Base-by-base conservation (phyloP, 1,140 invertebrate species). In the Drosophila eugracilis region DNA sequence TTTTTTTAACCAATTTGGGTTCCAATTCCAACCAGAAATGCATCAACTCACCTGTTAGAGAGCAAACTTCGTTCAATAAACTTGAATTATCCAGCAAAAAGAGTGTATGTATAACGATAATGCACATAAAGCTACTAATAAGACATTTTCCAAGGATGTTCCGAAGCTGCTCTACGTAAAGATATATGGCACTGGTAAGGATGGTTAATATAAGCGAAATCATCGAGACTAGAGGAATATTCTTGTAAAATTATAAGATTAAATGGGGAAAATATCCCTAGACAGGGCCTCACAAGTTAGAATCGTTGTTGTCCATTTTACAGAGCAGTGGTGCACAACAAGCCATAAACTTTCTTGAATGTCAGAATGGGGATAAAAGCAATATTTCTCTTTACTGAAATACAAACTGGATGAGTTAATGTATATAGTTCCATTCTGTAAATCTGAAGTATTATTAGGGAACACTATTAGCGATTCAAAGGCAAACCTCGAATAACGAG, bases 281-380 rank as follows among this genome's bases (percentile, higher is more conserved):
- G 15, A 9, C 36, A 39, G 9, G 1, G 7, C 15, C 36, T 10
- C 17, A 39, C 36, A n/a, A n/a, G 14, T 15, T 4, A 14, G 3
- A 7, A 17, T 15, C 2, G 0, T 0, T 37, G 3, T 15, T 0
- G 0, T 1, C 3, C 0, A 1, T 6, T n/a, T n/a, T n/a, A n/a
- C n/a, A n/a, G n/a, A n/a, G n/a, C 2, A 14, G n/a, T 36, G 0
- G 34, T 37, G 36, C 17, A 17, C 15, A 1, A 37, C 6, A 7
- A 37, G 2, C 36, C 36, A 37, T 17, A 9, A 7, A 1, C 5
- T 14, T 17, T 15, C 36, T 37, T 14, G 14, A 15, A 14, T 15
- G 14, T 14, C 14, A 7, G 36, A 17, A 37, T 37, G 14, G 2
- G 36, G 36, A 9, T 37, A 14, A 17, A 37, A 14, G 2, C 36